Base-by-base conservation (phyloP, 2,888 invertebrate genomes). In the Oeneis ivallda region DNA sequence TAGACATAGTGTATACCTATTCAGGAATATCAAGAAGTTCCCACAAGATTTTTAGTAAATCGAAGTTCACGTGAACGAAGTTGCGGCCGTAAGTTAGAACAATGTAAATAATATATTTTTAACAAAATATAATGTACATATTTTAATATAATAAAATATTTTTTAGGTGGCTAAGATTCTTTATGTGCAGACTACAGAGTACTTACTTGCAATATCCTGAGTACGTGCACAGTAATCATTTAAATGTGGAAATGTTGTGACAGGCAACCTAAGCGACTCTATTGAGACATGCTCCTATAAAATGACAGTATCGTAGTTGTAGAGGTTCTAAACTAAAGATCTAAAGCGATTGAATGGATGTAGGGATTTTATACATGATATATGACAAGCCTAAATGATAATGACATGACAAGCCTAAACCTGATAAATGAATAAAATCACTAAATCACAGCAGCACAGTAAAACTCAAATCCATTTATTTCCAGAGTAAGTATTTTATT, bases 181-280 rank as follows among this genome's bases (percentile, higher is more conserved):
- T 53, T 53, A 53, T 37, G 53, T 53, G n/a, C 52, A 53, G 4
- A 37, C 8, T 11, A 49, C 52, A 53, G 4, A 37, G n/a, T 11
- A 49, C 19, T 0, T 43, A 47, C 17, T 58, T 15, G 64, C 64
- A 64, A 53, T 64, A 64, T 64, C 59, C 59, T 59, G 52, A 64
- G 19, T 59, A 64, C 58, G 52, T 58, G 43, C 32, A 41, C 39
- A 53, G 53, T 53, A 47, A 59, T 64, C 53, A 64, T 52, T 52
- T 59, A n/a, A 45, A 53, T 64, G 64, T 64, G 59, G 64, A 60
- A 65, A 65, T 65, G 39, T 54, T 64, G 58, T 64, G 58, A 59
- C 50, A 54, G 59, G 49, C 34, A 60, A 50, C 39, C 26, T 52
- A 26, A 52, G 39, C 26, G 60, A 41, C 39, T 43, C 32, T 59